A percentile compares a stretch with the other conserved stretches of the same genome.
phyloP scores from a whole-genome alignment of 2,113 vertebrate genomes.

The Zapus hudsonius region DNA sequence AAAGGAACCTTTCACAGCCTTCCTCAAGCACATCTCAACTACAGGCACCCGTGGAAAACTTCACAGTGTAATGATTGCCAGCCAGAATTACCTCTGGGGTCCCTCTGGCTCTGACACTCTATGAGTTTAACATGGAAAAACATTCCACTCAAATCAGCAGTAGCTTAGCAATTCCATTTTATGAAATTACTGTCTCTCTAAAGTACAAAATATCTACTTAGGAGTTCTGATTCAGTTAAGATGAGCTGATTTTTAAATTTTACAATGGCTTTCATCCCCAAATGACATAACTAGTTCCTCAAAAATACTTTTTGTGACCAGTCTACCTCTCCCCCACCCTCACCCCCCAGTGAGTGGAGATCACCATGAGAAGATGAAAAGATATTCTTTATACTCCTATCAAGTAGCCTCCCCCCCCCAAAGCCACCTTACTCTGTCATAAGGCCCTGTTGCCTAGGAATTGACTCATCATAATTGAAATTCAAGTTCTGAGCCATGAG shows the following conservation, averaged over 20 bases:
- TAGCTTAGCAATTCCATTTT: slow-evolving; percentile 56
- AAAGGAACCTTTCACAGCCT: not conserved
- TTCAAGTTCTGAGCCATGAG: not conserved
- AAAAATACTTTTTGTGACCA: not conserved
- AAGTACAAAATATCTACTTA: slow-evolving; percentile 48
- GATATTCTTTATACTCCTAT: not conserved
- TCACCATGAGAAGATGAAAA: not conserved
- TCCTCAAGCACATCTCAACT: not conserved
- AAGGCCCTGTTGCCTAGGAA: not conserved
- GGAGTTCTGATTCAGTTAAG: slow-evolving; percentile 42
- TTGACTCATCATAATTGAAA: not conserved
- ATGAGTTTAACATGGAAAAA: slow-evolving; percentile 44
- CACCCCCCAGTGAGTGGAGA: not conserved
- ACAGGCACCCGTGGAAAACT: not conserved
- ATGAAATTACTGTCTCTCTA: slow-evolving; percentile 55
- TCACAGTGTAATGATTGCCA: slow-evolving; percentile 6
- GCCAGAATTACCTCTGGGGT: not conserved
- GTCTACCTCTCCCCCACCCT: not conserved
- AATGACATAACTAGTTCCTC: not conserved
- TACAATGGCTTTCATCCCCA: not conserved
- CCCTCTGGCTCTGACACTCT: slow-evolving; percentile 24
- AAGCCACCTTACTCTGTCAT: not conserved
- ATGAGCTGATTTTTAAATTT: slow-evolving; percentile 53
- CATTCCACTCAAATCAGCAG: slow-evolving; percentile 10
- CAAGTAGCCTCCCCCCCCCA: not conserved